Conservation (phyloP, 2,113 vertebrate species). For the Harpagus bidentatus region DNA sequence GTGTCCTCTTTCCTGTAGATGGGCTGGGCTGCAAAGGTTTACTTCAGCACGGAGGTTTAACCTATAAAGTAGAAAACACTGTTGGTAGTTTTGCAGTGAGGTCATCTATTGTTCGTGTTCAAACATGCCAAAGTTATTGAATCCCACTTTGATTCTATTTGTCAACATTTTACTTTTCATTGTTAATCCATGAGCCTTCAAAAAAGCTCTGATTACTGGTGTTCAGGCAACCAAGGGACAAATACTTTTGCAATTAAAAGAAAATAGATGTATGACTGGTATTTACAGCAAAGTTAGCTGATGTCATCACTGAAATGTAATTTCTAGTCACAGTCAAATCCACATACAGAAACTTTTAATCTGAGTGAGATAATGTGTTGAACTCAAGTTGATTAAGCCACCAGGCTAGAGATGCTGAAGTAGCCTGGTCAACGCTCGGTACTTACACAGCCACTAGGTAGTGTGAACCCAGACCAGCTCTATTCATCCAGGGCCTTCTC, state of each 20-base stretch:
- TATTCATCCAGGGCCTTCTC: neutral
- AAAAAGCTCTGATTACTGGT: neutral
- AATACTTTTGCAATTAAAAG: neutral
- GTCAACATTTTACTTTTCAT: neutral
- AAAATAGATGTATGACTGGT: neutral
- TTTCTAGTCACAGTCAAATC: neutral
- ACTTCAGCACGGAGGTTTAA: neutral
- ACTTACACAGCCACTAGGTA: neutral
- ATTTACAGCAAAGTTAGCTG: neutral
- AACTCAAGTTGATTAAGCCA: neutral
- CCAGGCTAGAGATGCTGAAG: neutral
- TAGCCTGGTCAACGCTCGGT: fast-evolving
- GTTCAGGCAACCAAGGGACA: neutral
- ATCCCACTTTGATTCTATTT: neutral
- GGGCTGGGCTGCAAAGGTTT: neutral
- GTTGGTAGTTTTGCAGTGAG: neutral
- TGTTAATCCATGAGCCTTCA: neutral
- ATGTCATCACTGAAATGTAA: neutral
- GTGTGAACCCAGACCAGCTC: neutral
- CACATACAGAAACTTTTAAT: neutral
- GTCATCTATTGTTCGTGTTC: neutral
- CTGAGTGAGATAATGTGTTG: neutral
- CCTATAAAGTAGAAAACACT: neutral
- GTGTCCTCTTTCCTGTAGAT: neutral
- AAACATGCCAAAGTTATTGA: neutral